Evolutionary conservation across 2,113 vertebrate species (phyloP).

Genomic region (Catharus bicknelli): DNA sequence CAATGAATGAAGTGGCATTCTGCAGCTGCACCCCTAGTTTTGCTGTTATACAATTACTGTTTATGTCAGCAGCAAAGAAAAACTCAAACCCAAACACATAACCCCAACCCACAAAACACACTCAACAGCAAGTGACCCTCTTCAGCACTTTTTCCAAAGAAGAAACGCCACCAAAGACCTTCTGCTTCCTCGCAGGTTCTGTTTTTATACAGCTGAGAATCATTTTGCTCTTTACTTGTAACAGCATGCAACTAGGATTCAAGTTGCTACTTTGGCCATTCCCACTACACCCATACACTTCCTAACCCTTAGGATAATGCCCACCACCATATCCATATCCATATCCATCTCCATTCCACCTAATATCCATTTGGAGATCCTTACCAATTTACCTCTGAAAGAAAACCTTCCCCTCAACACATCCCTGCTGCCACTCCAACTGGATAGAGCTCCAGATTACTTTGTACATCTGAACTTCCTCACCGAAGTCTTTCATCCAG

Average conservation of each 20-base stretch:
- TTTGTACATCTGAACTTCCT: neutral
- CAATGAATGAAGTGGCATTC: neutral
- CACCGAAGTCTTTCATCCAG: accelerated
- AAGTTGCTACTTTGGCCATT: neutral
- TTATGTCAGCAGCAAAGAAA: neutral
- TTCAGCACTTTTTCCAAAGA: neutral
- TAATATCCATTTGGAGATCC: neutral
- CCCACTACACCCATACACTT: neutral
- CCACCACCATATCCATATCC: neutral
- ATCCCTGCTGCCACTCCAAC: neutral
- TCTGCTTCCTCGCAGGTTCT: neutral
- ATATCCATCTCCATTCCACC: neutral
- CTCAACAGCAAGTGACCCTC: neutral
- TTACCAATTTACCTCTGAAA: neutral
- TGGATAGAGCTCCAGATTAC: neutral
- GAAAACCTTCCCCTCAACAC: neutral
- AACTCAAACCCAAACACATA: neutral
- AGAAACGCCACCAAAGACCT: neutral
- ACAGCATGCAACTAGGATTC: neutral
- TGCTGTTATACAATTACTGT: neutral
- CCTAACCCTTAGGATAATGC: neutral
- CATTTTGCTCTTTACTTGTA: neutral
- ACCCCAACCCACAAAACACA: neutral
- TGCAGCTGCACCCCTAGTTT: neutral
- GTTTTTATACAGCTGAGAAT: neutral